Percentiles rank a stretch among this genome's conserved stretches.
Conservation (phyloP, 2,888 invertebrate genomes). For the Ptycholaimellus sp. region DNA sequence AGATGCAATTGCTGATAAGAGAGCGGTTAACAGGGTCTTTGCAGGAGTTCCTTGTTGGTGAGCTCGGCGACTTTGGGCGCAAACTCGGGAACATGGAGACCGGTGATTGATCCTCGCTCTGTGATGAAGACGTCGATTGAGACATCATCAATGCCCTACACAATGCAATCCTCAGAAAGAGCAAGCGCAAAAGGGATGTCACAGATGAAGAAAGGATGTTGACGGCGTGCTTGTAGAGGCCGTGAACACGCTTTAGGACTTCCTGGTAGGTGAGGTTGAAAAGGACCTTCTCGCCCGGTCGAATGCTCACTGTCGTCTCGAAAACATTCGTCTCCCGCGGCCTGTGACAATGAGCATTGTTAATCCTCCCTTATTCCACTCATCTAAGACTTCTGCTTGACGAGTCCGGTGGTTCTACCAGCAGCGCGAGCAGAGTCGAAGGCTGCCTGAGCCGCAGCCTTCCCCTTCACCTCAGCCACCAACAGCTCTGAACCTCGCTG, state of each 20-base stretch:
- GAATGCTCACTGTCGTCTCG: conserved; percentile 6
- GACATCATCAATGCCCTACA: conserved; percentile 31
- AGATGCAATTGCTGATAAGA: no score
- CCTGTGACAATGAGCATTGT: no score
- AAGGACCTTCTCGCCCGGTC: conserved; percentile 28
- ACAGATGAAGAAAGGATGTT: no score
- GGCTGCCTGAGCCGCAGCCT: conserved; percentile 19
- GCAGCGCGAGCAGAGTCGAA: conserved; percentile 12
- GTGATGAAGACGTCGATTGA: conserved; percentile 6
- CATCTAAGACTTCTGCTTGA: no score
- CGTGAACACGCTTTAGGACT: conserved; percentile 39
- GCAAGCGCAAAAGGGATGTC: no score
- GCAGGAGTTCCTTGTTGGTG: conserved; percentile 3
- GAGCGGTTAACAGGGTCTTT: conserved; percentile 2
- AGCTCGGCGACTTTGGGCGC: no score
- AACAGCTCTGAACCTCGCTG: no score
- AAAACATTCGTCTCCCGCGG: conserved; percentile 6
- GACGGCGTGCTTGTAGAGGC: conserved; percentile 43
- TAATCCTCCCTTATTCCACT: conserved; percentile 8
- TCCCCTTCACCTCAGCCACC: no score
- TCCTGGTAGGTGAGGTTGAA: conserved; percentile 53
- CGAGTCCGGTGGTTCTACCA: conserved; percentile 25
- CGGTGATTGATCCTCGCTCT: conserved; percentile 5
- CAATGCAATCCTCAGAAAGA: no score
- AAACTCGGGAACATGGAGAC: conserved; percentile 6